Base-by-base conservation (phyloP, 2,888 invertebrate genomes). In the Deroplatys truncata region DNA sequence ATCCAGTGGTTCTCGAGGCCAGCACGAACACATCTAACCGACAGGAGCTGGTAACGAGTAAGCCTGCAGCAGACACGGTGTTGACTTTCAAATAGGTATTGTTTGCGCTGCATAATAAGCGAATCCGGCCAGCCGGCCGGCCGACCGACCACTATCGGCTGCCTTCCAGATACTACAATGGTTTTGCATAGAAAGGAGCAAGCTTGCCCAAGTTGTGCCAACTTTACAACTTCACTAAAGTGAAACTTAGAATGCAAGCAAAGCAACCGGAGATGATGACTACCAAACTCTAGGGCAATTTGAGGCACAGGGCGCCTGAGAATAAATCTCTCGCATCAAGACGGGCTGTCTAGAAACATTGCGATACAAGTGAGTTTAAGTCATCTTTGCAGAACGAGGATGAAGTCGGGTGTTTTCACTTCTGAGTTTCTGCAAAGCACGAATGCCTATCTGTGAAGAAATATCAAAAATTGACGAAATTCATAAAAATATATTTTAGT, bases 221-320 rank as follows among this genome's bases (percentile, higher is more conserved):
- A 85, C 85, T 49, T 56, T 16, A 28, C 84, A 28, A 35, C 20
- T 13, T 4, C 15, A 56, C 85, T 29, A 25, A 85, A 56, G 56
- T 85, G 49, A 85, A 85, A 85, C 35, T 43, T 43, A 43, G 35
- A 85, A 85, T 85, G 85, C 85, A 85, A 85, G 85, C 85, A 85
- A 85, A 85, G 85, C 85, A 85, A 15, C 56, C 20, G 20, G 20
- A 72, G 56, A 72, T 72, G 56, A 72, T 72, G 56, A 72, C 56
- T 20, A 72, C 56, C 5, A 20, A 72, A 72, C 56, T 72, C 56
- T 20, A 16, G 56, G 56, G 56, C 56, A 72, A 72, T 72, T 72
- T 72, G 56, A 72, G 7, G 20, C 56, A 72, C 4, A 72, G 56
- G 56, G 56, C 20, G 56, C 5, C 56, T 72, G 7, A 20, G 25